Conservation (phyloP, 2,113 vertebrate genomes). For the Psettodes erumei region DNA sequence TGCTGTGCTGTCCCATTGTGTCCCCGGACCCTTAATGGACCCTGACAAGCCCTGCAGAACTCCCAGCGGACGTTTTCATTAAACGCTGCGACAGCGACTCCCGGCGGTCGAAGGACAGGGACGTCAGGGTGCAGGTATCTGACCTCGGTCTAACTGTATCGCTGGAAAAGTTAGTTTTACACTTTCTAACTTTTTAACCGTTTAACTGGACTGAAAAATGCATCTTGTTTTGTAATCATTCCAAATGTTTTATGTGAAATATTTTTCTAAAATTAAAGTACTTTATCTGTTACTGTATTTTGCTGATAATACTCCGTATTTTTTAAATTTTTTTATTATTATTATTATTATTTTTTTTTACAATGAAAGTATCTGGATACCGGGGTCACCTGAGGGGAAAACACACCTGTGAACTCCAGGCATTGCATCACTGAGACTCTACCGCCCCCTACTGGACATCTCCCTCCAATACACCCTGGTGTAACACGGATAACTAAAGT, state of each 20-base stretch:
- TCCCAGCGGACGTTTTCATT: conserved; percentile 23
- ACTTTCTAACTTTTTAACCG: too few relatives aligned
- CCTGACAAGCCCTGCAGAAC: conserved; percentile 55
- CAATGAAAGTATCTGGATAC: too few relatives aligned
- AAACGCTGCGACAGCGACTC: conserved; percentile 60
- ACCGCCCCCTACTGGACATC: conserved; percentile 61
- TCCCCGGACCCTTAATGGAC: conserved; percentile 66
- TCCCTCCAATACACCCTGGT: neutral
- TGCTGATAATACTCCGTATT: neutral
- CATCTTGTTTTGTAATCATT: neutral
- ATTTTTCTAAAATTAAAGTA: neutral
- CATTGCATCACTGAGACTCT: conserved; percentile 17
- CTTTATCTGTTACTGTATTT: neutral
- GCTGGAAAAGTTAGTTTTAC: too few relatives aligned
- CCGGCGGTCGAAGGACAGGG: conserved; percentile 25
- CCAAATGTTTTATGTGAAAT: neutral
- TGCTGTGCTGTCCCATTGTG: conserved; percentile 56
- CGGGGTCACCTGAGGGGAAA: neutral
- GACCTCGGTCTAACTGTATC: neutral
- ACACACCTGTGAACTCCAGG: neutral
- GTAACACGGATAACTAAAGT: neutral
- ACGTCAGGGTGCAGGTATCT: neutral
- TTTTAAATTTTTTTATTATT: too few relatives aligned
- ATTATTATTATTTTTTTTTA: too few relatives aligned
- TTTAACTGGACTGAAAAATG: too few relatives aligned